Evolutionary conservation across 2,797 vertebrate genomes (phyloP), one percentile per base, ranked within the genome.

Genomic region (Cygnus olor): DNA sequence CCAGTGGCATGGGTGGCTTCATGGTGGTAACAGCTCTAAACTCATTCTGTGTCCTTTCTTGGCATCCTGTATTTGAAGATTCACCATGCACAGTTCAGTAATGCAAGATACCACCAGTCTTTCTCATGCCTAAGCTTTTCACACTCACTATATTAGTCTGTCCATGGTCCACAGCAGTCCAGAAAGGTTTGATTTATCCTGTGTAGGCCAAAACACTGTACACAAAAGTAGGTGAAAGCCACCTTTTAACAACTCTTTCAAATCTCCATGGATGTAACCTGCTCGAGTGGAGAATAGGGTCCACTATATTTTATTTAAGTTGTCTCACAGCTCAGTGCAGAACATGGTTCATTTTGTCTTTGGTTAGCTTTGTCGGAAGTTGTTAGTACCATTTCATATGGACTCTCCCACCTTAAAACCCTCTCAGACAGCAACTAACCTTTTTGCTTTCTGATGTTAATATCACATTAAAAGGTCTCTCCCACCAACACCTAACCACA

Each of bases 51-150:
- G 30, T 69, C 60, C 28, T 30, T 42, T 87, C 71, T 54, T 6
- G 51, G 44, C 85, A 96, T 14, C 92, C 97, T 98, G 69, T 32
- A 57, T 79, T 80, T 80, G 87, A 92, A 51, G 47, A 93, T 90
- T 60, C 47, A 89, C 36, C 76, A 57, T 32, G 64, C 5, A 42
- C 7, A 68, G 44, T 64, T 70, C 42, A 81, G 16, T 54, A 76
- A 60, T 2, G 3, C n/a, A 80, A 88, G 85, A 15, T 18, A 45
- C 5, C 16, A 88, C 8, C 6, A 53, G 17, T 28, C 83, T 81
- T 89, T 49, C 57, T 78, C 18, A 88, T 25, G 42, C 11, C 32
- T 63, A 83, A 86, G 27, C 12, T n/a, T 79, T 80, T 95, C 53
- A 51, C 21, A 30, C 40, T 80, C 19, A 65, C 30, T 57, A 2